Conservation (phyloP, 2,113 vertebrate genomes). For the Chloropsis cyanopogon region DNA sequence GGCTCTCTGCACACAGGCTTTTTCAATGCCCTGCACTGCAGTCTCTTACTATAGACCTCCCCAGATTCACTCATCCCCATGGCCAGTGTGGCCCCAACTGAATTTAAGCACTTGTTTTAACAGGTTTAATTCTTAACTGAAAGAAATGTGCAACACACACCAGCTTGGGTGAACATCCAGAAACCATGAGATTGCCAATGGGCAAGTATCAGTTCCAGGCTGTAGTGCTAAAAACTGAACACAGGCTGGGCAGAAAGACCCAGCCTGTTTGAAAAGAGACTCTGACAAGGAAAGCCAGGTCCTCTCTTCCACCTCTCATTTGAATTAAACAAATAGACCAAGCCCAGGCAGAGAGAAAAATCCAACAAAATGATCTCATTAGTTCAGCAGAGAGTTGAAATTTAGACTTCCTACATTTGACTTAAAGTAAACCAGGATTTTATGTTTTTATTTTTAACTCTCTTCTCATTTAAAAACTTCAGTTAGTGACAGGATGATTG, state of each 20-base stretch:
- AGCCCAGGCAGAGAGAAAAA: conserved; percentile 2
- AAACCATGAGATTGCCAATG: background rate
- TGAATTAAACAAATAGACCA: conserved; percentile 58
- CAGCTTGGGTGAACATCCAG: background rate
- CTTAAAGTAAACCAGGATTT: background rate
- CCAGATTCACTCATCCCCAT: rapidly evolving
- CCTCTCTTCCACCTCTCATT: background rate
- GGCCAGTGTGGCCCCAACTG: rapidly evolving
- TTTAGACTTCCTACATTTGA: background rate
- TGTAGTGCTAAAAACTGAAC: background rate
- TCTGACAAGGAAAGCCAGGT: background rate
- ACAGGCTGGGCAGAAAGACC: background rate
- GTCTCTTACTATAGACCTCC: background rate
- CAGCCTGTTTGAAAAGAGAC: background rate
- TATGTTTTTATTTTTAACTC: background rate
- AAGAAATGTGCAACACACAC: background rate
- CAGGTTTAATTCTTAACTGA: background rate
- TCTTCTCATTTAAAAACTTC: background rate
- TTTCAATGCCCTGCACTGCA: background rate
- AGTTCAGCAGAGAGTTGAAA: background rate
- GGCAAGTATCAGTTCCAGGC: background rate
- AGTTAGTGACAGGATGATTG: background rate
- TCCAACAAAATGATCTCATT: background rate
- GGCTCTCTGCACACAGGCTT: background rate
- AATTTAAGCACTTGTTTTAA: background rate